Evolutionary conservation across 1,140 invertebrate genomes (phyloP).

Genomic region (Archegozetes longisetosus): DNA sequence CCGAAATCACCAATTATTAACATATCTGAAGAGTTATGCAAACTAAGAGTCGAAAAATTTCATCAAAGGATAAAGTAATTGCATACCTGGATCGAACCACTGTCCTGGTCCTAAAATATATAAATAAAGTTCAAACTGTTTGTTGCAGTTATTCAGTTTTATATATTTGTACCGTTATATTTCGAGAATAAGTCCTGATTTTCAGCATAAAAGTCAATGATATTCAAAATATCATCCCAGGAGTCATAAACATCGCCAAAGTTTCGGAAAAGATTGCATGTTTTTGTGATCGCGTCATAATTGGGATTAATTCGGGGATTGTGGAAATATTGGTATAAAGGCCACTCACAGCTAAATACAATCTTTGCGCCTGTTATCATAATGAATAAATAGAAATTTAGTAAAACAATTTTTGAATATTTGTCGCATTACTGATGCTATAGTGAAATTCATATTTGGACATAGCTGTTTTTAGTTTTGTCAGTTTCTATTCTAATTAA

Average conservation of each 20-base stretch:
- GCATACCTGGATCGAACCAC: slow-evolving; percentile 39
- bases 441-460: too few species aligned
- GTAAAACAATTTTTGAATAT: too few species aligned
- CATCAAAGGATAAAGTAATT: slow-evolving; percentile 4
- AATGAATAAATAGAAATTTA: not conserved
- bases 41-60: not conserved
- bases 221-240: slow-evolving; percentile 34
- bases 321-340: slow-evolving; percentile 25
- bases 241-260: slow-evolving; percentile 40
- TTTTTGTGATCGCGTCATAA: slow-evolving; percentile 29
- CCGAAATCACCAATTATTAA: slow-evolving; percentile 64
- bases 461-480: too few species aligned
- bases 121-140: too few species aligned
- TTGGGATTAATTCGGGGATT: slow-evolving; percentile 33
- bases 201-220: slow-evolving; percentile 38
- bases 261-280: slow-evolving; percentile 44
- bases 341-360: slow-evolving; percentile 33
- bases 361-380: slow-evolving; percentile 23
- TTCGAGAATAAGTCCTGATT: slow-evolving; percentile 27
- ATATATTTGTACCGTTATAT: slow-evolving; percentile 14
- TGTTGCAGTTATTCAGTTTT: too few species aligned
- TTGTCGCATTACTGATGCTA: too few species aligned
- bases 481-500: too few species aligned
- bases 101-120: slow-evolving; percentile 35
- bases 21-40: not conserved